Conservation (phyloP, 2,113 vertebrate species). For the Danionella cerebrum region DNA sequence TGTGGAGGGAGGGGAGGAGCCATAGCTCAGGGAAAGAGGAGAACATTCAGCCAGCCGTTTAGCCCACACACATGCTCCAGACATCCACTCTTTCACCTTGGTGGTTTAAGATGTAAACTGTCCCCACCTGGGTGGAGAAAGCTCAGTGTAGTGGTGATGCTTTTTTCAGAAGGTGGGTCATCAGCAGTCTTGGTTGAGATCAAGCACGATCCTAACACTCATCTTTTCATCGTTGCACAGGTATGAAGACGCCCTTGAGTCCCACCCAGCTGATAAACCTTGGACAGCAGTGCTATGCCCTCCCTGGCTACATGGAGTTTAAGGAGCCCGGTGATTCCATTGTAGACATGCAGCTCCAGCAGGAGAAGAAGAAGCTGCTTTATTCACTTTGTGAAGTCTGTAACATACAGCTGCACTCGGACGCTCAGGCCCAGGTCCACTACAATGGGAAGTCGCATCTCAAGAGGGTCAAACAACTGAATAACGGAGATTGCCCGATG, state of each 20-base stretch:
- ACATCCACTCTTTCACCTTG: constrained; percentile 23
- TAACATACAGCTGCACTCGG: constrained; percentile 90
- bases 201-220: background rate
- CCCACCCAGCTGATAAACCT: constrained; percentile 69
- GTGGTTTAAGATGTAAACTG: background rate
- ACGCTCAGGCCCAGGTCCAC: constrained; percentile 87
- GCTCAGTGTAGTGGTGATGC: background rate
- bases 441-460: constrained; percentile 93
- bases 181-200: background rate
- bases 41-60: constrained; percentile 14
- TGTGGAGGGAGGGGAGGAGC: constrained; percentile 22
- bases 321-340: constrained; percentile 65
- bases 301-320: constrained; percentile 67
- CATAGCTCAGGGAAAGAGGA: background rate
- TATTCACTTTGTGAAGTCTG: constrained; percentile 91
- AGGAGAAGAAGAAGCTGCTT: constrained; percentile 78
- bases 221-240: constrained; percentile 48
- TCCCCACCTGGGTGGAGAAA: background rate
- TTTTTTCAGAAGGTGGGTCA: constrained; percentile 7
- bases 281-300: constrained; percentile 73
- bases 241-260: constrained; percentile 75
- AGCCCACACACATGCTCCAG: constrained; percentile 39
- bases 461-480: constrained; percentile 82
- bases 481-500: constrained; percentile 70
- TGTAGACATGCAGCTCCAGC: constrained; percentile 58